phyloP scores from a whole-genome alignment of 2,113 vertebrate genomes.

The Cisticola juncidis region DNA sequence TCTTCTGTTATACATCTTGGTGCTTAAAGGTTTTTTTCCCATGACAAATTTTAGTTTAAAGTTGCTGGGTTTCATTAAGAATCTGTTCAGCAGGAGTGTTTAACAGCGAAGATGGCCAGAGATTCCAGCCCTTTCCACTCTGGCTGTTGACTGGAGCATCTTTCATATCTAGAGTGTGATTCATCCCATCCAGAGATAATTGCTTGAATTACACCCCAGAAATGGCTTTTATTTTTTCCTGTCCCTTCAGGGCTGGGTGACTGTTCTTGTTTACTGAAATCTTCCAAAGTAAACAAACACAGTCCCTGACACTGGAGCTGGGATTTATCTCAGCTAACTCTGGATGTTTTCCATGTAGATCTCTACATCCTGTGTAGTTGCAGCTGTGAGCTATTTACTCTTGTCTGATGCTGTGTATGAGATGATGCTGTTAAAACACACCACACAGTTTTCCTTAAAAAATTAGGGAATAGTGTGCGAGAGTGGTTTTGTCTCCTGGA shows the following conservation, averaged over 20 bases:
- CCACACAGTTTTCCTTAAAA: not conserved
- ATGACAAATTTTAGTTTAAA: not conserved
- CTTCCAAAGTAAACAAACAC: slow-evolving; percentile 3
- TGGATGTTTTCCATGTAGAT: not conserved
- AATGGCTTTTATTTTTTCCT: not conserved
- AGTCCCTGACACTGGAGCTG: not conserved
- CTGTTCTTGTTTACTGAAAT: not conserved
- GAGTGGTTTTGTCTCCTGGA: not conserved
- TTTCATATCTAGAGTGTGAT: not conserved
- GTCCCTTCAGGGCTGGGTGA: not conserved
- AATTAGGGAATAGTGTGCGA: fast-evolving
- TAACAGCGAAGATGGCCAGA: not conserved
- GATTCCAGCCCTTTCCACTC: not conserved
- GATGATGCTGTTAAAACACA: not conserved
- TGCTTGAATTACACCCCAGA: not conserved
- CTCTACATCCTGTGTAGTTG: not conserved
- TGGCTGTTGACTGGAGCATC: not conserved
- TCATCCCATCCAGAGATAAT: not conserved
- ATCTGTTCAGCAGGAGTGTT: not conserved
- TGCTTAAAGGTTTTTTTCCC: not conserved
- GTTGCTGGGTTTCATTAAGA: not conserved
- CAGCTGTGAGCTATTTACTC: not conserved
- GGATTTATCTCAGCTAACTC: not conserved
- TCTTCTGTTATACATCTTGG: not conserved
- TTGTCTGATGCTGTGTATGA: not conserved